A percentile compares a stretch with the other conserved stretches of the same genome.
Conservation (phyloP, 2,113 vertebrate species). For the Petromus typicus region DNA sequence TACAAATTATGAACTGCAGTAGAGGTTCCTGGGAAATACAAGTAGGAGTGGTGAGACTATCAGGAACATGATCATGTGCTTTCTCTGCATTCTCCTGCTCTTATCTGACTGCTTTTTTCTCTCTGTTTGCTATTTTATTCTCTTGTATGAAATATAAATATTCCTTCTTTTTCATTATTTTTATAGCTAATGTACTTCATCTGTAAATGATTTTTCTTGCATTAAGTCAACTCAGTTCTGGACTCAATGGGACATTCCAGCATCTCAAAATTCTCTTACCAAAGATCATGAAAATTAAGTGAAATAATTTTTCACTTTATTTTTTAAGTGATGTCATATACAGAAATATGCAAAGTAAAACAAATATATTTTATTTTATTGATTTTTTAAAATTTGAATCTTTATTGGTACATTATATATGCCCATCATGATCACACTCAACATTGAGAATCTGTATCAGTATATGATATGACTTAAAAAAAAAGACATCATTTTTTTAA, state of each 20-base stretch:
- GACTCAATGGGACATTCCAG: background rate
- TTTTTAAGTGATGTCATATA: too few species aligned
- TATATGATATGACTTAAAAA: too few species aligned
- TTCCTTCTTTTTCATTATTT: background rate
- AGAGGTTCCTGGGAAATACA: background rate
- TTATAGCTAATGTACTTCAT: background rate
- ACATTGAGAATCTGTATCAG: too few species aligned
- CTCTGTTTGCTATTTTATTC: background rate
- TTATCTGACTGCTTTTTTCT: background rate
- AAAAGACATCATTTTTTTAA: too few species aligned
- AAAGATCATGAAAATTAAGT: background rate
- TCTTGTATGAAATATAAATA: background rate
- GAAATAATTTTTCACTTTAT: too few species aligned
- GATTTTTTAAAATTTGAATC: too few species aligned
- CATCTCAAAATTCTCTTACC: background rate
- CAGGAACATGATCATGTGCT: background rate
- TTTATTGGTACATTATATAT: too few species aligned
- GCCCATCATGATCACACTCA: too few species aligned
- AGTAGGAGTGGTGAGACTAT: background rate
- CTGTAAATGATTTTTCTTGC: background rate
- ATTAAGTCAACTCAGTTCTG: background rate
- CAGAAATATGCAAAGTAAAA: too few species aligned
- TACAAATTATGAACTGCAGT: background rate
- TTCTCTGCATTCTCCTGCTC: background rate
- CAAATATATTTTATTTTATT: too few species aligned